Evolutionary conservation across 2,113 vertebrate genomes (phyloP), one percentile per base, ranked within the genome.

Genomic region (Azemiops feae): DNA sequence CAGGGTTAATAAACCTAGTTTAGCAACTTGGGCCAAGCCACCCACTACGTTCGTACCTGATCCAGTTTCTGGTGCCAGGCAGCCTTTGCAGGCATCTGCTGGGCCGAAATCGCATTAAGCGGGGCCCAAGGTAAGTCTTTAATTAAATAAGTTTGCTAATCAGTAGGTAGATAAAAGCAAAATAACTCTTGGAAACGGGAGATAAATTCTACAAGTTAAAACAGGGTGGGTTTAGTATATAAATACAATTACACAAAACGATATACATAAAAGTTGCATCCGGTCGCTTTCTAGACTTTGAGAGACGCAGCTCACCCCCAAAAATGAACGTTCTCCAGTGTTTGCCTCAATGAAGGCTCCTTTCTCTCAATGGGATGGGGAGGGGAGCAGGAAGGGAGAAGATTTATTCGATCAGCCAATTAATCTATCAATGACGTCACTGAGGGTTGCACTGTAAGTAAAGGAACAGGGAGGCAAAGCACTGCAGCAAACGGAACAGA

Each of bases 361-460:
- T 55, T 6, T 43, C 52, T 52, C 34, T 11, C 52, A 57, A 45
- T 45, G 0, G 43, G 14, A 55, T 14, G 30, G 52, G 34, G 55
- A 16, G 74, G n/a, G 5, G 12, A 69, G 69, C 34, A 25, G 50
- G 22, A 39, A 91, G 12, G 1, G 52, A n/a, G 45, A 1, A 34
- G 23, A 52, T 50, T 50, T 30, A 87, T 50, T 50, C 43, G n/a
- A 30, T 30, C 4, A 50, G 6, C n/a, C 58, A 11, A 52, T 89
- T n/a, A 89, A 89, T 2, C 58, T 11, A 12, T 1, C 20, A 90
- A 4, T 54, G 30, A 88, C 1, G 1, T 54, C 52, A 88, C 3
- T 10, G 18, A 9, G 1, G n/a, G 16, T 3, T 4, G n/a, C 1
- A 22, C 0, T 54, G 58, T 0, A 34, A 90, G 1, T 47, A 34